A percentile compares a stretch with the other conserved stretches of the same genome.
These are phyloP conservation scores for Lampris incognitus DNA, from an alignment of 2,113 vertebrate species.

Conservation along the genomic window DNA sequence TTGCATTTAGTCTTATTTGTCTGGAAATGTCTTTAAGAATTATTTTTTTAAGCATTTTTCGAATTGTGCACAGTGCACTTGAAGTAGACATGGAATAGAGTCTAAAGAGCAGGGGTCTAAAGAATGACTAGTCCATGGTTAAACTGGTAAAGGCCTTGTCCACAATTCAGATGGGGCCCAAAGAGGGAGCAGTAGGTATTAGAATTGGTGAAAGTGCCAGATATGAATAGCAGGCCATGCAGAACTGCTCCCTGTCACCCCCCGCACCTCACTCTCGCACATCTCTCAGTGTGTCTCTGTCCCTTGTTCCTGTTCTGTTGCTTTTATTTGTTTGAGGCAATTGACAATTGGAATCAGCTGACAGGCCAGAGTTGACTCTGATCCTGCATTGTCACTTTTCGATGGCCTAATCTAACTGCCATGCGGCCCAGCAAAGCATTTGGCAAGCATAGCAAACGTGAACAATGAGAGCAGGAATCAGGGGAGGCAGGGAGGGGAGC, in stretches of 20 bases:
- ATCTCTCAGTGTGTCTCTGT: slow-evolving; percentile 2
- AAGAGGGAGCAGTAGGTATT: slow-evolving; percentile 33
- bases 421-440: slow-evolving; percentile 82
- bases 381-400: slow-evolving; percentile 87
- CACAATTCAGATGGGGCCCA: slow-evolving; percentile 29
- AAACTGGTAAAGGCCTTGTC: slow-evolving; percentile 40
- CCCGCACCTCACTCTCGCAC: slow-evolving; percentile 42
- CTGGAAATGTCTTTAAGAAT: background rate
- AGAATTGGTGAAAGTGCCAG: slow-evolving; percentile 67
- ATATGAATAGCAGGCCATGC: slow-evolving; percentile 70
- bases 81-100: background rate
- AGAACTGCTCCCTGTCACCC: slow-evolving; percentile 41
- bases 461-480: slow-evolving; percentile 80
- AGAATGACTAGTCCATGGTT: slow-evolving; percentile 31
- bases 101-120: background rate
- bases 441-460: slow-evolving; percentile 84
- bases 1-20: slow-evolving; percentile 14
- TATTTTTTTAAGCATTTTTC: background rate
- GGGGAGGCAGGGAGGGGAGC: slow-evolving; percentile 45
- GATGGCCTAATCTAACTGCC: slow-evolving; percentile 84
- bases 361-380: slow-evolving; percentile 72
- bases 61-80: background rate
- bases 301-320: slow-evolving; percentile 71
- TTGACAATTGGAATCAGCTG: slow-evolving; percentile 82
- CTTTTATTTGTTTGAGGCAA: slow-evolving; percentile 80